Base-by-base conservation (phyloP, 2,113 vertebrate species). In the Uria aalge region DNA sequence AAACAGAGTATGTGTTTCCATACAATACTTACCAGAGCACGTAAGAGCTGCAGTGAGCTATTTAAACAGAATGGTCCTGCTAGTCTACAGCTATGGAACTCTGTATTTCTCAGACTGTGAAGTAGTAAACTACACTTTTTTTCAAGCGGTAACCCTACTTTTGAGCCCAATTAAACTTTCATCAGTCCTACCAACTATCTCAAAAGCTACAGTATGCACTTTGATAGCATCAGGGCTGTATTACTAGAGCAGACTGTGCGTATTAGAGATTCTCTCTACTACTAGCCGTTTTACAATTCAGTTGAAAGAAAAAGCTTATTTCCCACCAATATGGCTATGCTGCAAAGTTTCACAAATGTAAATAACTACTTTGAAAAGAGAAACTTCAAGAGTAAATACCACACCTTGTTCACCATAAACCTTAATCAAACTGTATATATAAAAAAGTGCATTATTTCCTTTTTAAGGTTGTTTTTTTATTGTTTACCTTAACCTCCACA, bases 401-500 rank as follows among this genome's bases (percentile, higher is more conserved):
- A 47, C 5, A 88, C 23, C 12, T 55, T n/a, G 29, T 5, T 5
- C 29, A 38, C 26, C 15, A 13, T 13, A 78, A 85, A 59, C 17
- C 38, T 68, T 62, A 53, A 34, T 26, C 2, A 85, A 67, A 45
- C 8, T 26, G 10, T 24, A 34, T 4, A 4, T 12, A 38, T 12
- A 15, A 45, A 76, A 92, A 8, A 1, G 5, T 1, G 9, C 6
- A 14, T n/a, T 57, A 40, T 45, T 85, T 76, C 43, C 23, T 41
- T 8, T 21, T 84, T 41, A 36, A 75, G 19, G 2, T 10, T 32
- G 6, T 0, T 5, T 64, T 87, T 62, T 38, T 23, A 11, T 41
- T 27, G 15, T 78, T 98, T 98, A 99, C 99, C 99, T 99, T 99
- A 94, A 99, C 99, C 98, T 99, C 99, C 97, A 99, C 99, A 7